These are phyloP conservation scores for Drosophila glabriapex DNA, from an alignment of 2,888 invertebrate species.

Conservation along the genomic window DNA sequence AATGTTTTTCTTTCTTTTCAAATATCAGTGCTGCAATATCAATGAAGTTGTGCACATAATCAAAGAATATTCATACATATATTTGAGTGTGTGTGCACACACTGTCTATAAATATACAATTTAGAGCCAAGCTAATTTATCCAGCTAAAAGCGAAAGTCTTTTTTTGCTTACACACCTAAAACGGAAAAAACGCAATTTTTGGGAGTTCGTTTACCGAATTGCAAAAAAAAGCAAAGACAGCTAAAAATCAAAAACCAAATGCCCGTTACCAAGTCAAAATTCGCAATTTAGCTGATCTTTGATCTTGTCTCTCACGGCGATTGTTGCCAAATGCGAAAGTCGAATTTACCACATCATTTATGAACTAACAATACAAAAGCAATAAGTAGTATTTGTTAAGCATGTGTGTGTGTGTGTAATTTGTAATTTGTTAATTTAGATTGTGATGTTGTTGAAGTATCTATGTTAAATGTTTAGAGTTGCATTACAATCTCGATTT, in stretches of 20 bases:
- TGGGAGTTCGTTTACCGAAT: background rate
- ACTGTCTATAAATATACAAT: background rate
- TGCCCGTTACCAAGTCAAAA: background rate
- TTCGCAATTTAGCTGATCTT: constrained; percentile 22
- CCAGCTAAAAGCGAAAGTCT: constrained; percentile 52
- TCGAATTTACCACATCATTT: constrained; percentile 2
- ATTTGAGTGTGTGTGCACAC: background rate
- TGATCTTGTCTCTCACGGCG: constrained; percentile 1
- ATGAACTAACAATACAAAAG: constrained; percentile 3
- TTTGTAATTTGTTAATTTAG: background rate
- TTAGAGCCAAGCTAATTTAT: constrained; percentile 25
- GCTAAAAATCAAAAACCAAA: constrained; percentile 5
- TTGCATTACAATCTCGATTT: background rate
- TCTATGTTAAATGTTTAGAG: background rate
- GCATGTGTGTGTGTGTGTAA: background rate
- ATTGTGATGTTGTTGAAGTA: constrained; percentile 5
- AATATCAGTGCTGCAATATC: background rate
- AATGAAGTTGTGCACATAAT: constrained; percentile 12
- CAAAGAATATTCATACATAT: background rate
- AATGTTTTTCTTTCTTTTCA: background rate
- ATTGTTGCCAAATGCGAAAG: constrained; percentile 17
- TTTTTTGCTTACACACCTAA: background rate
- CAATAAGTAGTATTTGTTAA: constrained; percentile 6
- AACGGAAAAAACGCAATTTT: background rate
- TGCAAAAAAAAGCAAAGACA: constrained; percentile 11